Base-by-base conservation (phyloP, 2,797 vertebrate species). In the Loriculus beryllinus region DNA sequence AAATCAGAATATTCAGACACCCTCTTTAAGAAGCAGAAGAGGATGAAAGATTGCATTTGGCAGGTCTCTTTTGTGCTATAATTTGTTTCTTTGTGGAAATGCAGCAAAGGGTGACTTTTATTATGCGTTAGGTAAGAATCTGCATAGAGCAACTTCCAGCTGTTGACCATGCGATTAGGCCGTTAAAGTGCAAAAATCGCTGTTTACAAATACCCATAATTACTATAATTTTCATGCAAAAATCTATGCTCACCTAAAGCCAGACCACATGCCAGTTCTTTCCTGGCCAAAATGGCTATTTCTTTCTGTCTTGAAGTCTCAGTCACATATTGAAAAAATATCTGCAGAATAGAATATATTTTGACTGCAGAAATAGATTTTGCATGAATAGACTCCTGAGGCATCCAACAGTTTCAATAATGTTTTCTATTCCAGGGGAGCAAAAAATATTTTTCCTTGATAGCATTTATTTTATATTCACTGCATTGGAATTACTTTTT, bases 381-480 rank as follows among this genome's bases (percentile, higher is more conserved):
- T 97, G 94, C 95, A 96, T 95, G 95, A 97, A 97, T 93, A 97
- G 96, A 96, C 97, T 97, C 97, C 97, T 76, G 96, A 97, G 97
- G 97, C 97, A 97, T 96, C 97, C 97, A 97, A 97, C 97, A 97
- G 96, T 97, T 97, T 98, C 97, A 98, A 97, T 97, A 97, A 98
- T 98, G 96, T 97, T 97, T 98, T 96, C 97, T 97, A 97, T 98
- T 97, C 97, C 96, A 95, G 90, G 90, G 95, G 96, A 98, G 97
- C 92, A 97, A 97, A 96, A 98, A 96, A 95, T 97, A 97, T 97
- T 97, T 98, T 98, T 98, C 91, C 97, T 97, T 97, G 97, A 97
- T 97, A 97, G 97, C 94, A 97, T 97, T 97, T 98, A 96, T 97
- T 98, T 97, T 97, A 97, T 97, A 97, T 97, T 97, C 97, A 97